Evolutionary conservation across 2,888 invertebrate genomes (phyloP).

Genomic region (Cantharis rustica): DNA sequence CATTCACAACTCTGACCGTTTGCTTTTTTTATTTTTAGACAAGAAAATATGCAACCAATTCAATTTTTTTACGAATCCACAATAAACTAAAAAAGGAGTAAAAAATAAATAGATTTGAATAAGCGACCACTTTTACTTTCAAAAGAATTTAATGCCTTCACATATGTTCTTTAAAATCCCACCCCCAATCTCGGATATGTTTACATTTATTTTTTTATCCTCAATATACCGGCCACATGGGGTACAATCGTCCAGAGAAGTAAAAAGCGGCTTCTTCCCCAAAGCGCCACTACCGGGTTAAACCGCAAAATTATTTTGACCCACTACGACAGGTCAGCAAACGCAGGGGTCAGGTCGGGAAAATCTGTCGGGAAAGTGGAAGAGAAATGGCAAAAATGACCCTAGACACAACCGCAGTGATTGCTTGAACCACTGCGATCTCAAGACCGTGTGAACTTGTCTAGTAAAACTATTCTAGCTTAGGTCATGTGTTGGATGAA

Average conservation of each 20-base stretch:
- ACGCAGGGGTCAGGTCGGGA: not conserved
- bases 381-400: not conserved
- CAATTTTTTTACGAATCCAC: not conserved
- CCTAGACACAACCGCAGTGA: constrained; percentile 13
- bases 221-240: constrained; percentile 32
- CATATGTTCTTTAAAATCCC: constrained; percentile 28
- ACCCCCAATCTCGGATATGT: constrained; percentile 36
- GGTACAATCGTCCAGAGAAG: constrained; percentile 26
- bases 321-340: not conserved
- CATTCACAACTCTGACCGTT: constrained; percentile 23
- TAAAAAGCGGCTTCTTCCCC: not conserved
- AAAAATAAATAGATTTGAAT: constrained; percentile 11
- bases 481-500: constrained; percentile 34
- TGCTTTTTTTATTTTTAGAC: constrained; percentile 8
- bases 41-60: not conserved
- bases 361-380: not conserved
- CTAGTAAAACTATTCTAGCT: constrained; percentile 30
- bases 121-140: constrained; percentile 32
- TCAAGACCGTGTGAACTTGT: constrained; percentile 38
- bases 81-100: not conserved
- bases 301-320: not conserved
- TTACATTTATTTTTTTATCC: constrained; percentile 34
- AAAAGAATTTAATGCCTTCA: constrained; percentile 13
- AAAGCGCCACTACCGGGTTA: not conserved
- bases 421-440: constrained; percentile 24